Evolutionary conservation across 1,140 invertebrate species (phyloP), one percentile per base, ranked within the genome.

Genomic region (Euura saliciscinereae): DNA sequence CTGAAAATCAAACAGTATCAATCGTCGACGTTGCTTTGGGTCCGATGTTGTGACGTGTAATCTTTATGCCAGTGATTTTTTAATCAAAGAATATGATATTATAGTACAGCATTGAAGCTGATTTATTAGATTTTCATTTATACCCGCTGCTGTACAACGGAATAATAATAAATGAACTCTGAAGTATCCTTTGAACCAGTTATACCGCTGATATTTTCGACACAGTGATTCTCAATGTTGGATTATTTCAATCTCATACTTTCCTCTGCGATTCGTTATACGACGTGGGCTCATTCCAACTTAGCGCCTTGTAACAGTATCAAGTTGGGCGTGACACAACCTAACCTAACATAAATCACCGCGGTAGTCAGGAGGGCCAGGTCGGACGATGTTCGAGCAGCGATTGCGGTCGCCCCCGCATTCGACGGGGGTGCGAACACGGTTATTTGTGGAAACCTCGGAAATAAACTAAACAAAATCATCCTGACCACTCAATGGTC

Each of bases 231-330:
- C 51, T 28, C 28, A 28, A 28, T 28, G 28, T 28, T 59, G 51
- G 51, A n/a, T n/a, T 59, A n/a, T 59, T 59, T 59, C 0, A 59
- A 11, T 59, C 51, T 6, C 51, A 3, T 6, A 8, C 51, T 5
- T 28, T 10, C 68, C 69, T 73, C 69, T 69, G 67, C 70, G 46
- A 2, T 68, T 65, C 65, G 69, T n/a, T n/a, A n/a, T 45, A 43
- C 43, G 44, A 45, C 45, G 51, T 43, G 45, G 44, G 45, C 10
- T 11, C 74, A 79, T 82, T 79, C 76, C 79, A 79, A 85, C 79
- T 85, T 84, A 83, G 81, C 81, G 79, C 79, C 78, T 86, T 85
- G 83, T 86, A 86, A 86, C 82, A 84, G 82, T 83, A 86, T 86
- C 82, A 85, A 85, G 82, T 85, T 85, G 80, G 81, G 83, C 81